These are phyloP conservation scores for Drosophila auraria DNA, from an alignment of 1,140 invertebrate species.

Conservation along the genomic window DNA sequence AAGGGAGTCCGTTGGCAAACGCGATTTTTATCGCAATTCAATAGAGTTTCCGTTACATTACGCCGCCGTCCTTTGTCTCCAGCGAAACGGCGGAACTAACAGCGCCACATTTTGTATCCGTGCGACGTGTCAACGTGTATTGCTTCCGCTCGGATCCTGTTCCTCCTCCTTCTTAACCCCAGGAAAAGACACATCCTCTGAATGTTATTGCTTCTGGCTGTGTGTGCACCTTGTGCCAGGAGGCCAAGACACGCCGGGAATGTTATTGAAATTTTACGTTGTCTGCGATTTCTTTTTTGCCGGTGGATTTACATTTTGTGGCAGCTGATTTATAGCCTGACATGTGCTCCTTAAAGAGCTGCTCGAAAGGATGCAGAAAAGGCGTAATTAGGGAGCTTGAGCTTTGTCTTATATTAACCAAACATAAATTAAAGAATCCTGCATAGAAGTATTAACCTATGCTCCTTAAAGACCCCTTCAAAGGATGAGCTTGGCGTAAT, in stretches of 20 bases:
- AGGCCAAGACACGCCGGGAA: constrained; percentile 32
- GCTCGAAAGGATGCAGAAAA: constrained; percentile 10
- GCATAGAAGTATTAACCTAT: constrained; percentile 7
- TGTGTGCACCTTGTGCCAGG: constrained; percentile 55
- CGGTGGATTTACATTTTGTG: constrained; percentile 65
- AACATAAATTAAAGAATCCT: neutral
- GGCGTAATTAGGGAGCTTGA: constrained; percentile 51
- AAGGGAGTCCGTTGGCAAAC: constrained; percentile 60
- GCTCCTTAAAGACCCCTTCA: constrained; percentile 24
- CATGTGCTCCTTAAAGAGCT: constrained; percentile 17
- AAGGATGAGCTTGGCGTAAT: constrained; percentile 47
- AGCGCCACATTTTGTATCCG: constrained; percentile 80
- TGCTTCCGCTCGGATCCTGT: constrained; percentile 71
- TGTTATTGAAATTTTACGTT: constrained; percentile 81
- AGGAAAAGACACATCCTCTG: constrained; percentile 19
- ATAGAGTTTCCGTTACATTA: constrained; percentile 83
- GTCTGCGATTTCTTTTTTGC: constrained; percentile 63
- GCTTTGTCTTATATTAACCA: neutral
- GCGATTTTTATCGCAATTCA: constrained; percentile 83
- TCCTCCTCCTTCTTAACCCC: constrained; percentile 17
- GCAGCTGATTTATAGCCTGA: constrained; percentile 67
- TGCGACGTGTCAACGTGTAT: constrained; percentile 81
- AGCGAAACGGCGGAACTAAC: constrained; percentile 70
- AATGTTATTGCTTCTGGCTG: constrained; percentile 30
- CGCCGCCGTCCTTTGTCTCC: constrained; percentile 67